Evolutionary conservation across 2,797 vertebrate genomes (phyloP).

Genomic region (Scyliorhinus canicula): DNA sequence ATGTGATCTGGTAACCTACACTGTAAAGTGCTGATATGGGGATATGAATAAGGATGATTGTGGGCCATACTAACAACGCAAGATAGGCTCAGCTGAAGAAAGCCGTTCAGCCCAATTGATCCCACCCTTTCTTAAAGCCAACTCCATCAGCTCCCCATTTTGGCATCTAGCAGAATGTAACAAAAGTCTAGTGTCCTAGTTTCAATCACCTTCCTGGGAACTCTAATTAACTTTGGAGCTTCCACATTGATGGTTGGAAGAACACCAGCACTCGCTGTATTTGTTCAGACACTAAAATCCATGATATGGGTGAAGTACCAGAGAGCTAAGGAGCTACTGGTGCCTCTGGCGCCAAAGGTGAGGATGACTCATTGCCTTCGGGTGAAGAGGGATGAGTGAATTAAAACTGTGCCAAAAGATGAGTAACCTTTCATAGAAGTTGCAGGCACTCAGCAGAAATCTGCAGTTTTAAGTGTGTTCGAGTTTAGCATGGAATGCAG

Average conservation of each 20-base stretch:
- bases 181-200: not conserved
- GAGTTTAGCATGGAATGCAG: not conserved
- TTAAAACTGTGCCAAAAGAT: not conserved
- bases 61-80: not conserved
- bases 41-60: not conserved
- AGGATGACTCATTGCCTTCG: not conserved
- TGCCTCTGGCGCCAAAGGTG: not conserved
- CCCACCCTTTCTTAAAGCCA: not conserved
- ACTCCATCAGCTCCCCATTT: not conserved
- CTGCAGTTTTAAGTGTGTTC: not conserved
- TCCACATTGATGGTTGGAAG: not conserved
- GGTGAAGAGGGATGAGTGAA: not conserved
- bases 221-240: not conserved
- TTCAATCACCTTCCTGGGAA: not conserved
- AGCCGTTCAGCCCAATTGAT: not conserved
- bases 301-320: not conserved
- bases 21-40: not conserved
- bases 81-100: not conserved
- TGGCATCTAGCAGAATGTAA: not conserved
- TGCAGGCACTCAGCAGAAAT: not conserved
- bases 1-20: not conserved
- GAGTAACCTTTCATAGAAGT: not conserved
- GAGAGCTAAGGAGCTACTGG: not conserved
- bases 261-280: not conserved
- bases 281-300: not conserved